Evolutionary conservation across 2,797 vertebrate genomes (phyloP).

Genomic region (Hoplostethus atlanticus): DNA sequence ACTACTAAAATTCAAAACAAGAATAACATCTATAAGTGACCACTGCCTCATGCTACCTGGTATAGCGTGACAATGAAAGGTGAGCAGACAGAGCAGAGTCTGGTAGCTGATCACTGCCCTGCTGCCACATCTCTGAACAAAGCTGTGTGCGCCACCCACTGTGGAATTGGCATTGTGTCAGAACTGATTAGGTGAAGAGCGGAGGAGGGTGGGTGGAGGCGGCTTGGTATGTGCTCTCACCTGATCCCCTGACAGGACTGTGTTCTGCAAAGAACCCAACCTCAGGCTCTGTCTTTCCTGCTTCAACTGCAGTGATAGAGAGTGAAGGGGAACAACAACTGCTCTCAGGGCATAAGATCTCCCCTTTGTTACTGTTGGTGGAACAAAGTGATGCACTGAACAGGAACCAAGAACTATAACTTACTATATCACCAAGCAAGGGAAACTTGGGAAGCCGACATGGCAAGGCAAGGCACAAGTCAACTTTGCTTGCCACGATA

Average conservation of each 20-base stretch:
- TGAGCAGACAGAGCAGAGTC: constrained; percentile 36
- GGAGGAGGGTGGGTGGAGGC: constrained; percentile 14
- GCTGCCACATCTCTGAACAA: constrained; percentile 67
- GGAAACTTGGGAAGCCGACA: not conserved
- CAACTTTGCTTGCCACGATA: not conserved
- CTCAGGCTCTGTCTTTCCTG: constrained; percentile 58
- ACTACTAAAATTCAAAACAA: constrained; percentile 49
- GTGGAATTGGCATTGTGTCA: constrained; percentile 77
- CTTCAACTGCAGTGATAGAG: constrained; percentile 49
- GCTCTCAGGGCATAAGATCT: constrained; percentile 56
- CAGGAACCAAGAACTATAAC: constrained; percentile 35
- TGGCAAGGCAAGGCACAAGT: not conserved
- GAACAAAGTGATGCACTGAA: constrained; percentile 40
- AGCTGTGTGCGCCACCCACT: constrained; percentile 60
- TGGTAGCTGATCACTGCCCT: constrained; percentile 52
- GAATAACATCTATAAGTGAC: constrained; percentile 37
- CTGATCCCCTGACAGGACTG: constrained; percentile 70
- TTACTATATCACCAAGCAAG: not conserved
- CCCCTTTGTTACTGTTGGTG: constrained; percentile 33
- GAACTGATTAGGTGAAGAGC: constrained; percentile 64
- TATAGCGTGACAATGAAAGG: constrained; percentile 28
- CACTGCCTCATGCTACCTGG: constrained; percentile 36
- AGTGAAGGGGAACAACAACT: constrained; percentile 58
- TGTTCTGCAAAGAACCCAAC: constrained; percentile 64
- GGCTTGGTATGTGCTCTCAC: constrained; percentile 55